Percentiles rank a stretch among this genome's conserved stretches.
Conservation (phyloP, 2,888 invertebrate genomes). For the Allygus modestus region DNA sequence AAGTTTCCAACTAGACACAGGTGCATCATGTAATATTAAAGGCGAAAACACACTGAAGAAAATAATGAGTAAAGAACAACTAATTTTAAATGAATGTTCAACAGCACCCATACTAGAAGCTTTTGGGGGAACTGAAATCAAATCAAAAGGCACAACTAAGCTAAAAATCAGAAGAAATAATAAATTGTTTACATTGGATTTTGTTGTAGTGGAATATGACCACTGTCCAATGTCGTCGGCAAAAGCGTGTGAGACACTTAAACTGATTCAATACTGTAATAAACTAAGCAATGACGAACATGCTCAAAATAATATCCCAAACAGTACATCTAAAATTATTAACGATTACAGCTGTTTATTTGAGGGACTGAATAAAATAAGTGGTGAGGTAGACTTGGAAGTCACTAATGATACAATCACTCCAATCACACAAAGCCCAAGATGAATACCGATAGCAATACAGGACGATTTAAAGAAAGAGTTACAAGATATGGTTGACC, state of each 20-base stretch:
- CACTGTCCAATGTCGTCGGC: no score
- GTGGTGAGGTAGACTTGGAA: slow-evolving; percentile 27
- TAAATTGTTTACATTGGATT: background rate
- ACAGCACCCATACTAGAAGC: background rate
- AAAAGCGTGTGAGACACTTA: no score
- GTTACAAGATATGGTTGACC: slow-evolving; percentile 59
- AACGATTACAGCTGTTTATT: slow-evolving; percentile 54
- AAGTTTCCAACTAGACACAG: slow-evolving; percentile 37
- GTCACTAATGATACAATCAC: background rate
- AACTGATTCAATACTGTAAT: no score
- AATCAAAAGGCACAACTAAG: background rate
- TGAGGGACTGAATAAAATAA: slow-evolving; percentile 52
- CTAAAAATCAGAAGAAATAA: background rate
- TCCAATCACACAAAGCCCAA: background rate
- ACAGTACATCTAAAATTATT: slow-evolving; percentile 1
- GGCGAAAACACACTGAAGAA: slow-evolving; percentile 12
- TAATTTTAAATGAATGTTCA: background rate
- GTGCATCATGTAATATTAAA: slow-evolving; percentile 9
- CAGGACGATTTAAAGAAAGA: slow-evolving; percentile 60
- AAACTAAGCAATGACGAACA: no score
- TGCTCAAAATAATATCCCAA: no score
- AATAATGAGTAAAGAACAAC: background rate
- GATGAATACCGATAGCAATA: slow-evolving; percentile 48
- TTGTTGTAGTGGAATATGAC: background rate
- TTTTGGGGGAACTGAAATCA: background rate